Conservation (phyloP, 2,888 invertebrate species). For the Drosophila mimetica region DNA sequence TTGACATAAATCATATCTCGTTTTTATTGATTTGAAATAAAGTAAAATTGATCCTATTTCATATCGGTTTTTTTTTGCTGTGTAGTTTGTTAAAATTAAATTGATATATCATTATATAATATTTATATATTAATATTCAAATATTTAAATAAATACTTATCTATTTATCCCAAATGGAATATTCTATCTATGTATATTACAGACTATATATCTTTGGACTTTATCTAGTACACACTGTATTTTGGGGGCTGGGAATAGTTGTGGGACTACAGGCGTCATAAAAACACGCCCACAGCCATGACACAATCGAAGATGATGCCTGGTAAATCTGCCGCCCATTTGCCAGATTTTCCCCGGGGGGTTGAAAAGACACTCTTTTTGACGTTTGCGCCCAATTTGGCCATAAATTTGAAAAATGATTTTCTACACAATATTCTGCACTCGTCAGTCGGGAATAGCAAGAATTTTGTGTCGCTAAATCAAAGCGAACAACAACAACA, state of each 20-base stretch:
- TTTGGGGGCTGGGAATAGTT: slow-evolving; percentile 34
- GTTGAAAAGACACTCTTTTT: slow-evolving; percentile 47
- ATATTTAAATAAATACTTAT: too few species aligned
- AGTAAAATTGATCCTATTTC: too few species aligned
- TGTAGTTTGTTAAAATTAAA: too few species aligned
- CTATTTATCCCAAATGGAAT: too few species aligned
- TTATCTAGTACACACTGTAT: slow-evolving; percentile 6
- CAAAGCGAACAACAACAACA: slow-evolving; percentile 25
- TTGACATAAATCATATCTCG: too few species aligned
- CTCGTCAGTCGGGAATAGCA: slow-evolving; percentile 19
- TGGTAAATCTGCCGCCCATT: slow-evolving; percentile 27
- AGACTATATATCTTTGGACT: too few species aligned
- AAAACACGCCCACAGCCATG: slow-evolving; percentile 49
- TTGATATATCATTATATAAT: too few species aligned
- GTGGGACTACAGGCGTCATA: slow-evolving; percentile 49
- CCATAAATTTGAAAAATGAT: slow-evolving; percentile 71
- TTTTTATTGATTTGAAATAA: too few species aligned
- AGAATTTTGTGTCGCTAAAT: slow-evolving; percentile 60
- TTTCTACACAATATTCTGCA: slow-evolving; percentile 46
- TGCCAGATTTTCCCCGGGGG: slow-evolving; percentile 5
- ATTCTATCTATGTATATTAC: too few species aligned
- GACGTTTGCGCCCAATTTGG: slow-evolving; percentile 74
- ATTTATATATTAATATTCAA: too few species aligned
- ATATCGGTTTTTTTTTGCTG: too few species aligned
- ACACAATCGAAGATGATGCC: slow-evolving; percentile 29